Percentiles rank a stretch among this genome's conserved stretches.
Conservation (phyloP, 2,888 invertebrate genomes). For the Pollenia amentaria region DNA sequence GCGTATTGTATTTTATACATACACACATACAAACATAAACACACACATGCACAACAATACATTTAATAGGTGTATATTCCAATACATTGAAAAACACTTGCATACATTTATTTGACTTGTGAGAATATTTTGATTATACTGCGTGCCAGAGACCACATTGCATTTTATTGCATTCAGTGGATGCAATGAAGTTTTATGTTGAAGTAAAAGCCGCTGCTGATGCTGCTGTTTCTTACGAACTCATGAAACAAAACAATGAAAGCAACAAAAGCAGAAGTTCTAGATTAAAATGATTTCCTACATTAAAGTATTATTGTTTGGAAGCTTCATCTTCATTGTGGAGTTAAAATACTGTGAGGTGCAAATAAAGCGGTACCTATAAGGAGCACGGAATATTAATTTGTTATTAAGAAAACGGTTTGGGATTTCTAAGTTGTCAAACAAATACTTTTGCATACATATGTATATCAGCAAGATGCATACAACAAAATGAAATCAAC, state of each 20-base stretch:
- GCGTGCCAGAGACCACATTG: conserved; percentile 66
- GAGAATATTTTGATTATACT: conserved; percentile 71
- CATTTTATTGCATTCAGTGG: conserved; percentile 65
- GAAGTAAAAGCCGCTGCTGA: conserved; percentile 26
- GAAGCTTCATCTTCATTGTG: conserved; percentile 13
- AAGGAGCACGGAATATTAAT: no score
- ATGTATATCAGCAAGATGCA: no score
- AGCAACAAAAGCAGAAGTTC: conserved; percentile 44
- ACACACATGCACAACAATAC: not conserved
- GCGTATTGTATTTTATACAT: conserved; percentile 25
- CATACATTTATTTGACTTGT: conserved; percentile 53
- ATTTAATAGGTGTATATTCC: conserved; percentile 2
- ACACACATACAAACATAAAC: not conserved
- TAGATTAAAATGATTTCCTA: conserved; percentile 66
- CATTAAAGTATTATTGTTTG: conserved; percentile 31
- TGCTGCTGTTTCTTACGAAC: no score
- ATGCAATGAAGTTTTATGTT: conserved; percentile 52
- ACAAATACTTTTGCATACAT: no score
- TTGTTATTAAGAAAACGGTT: no score
- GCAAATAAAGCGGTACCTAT: not conserved
- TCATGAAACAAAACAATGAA: not conserved
- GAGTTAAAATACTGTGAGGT: not conserved
- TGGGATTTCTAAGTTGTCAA: no score
- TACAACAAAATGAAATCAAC: no score
- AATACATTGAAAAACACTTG: conserved; percentile 17